Percentiles rank a stretch among this genome's conserved stretches.
These are phyloP conservation scores for Xestoiulus laeticollis DNA, from an alignment of 2,888 invertebrate species.

Conservation along the genomic window DNA sequence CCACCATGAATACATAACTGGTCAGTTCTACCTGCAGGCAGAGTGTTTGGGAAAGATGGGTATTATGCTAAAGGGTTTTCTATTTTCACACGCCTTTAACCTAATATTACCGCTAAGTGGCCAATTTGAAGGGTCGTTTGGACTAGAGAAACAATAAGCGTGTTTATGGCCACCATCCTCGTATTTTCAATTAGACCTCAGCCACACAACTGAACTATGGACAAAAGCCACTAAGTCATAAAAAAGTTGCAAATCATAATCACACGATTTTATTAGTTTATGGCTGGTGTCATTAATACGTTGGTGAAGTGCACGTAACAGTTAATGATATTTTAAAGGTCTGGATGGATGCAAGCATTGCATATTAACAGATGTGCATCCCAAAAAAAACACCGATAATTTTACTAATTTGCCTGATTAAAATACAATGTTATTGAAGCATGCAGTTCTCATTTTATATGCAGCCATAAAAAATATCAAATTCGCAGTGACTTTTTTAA, in stretches of 20 bases:
- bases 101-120: background rate
- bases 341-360: background rate
- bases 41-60: background rate
- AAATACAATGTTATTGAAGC: background rate
- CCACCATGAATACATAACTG: background rate
- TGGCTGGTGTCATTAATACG: constrained; percentile 4
- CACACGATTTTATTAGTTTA: constrained; percentile 18
- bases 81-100: background rate
- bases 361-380: background rate
- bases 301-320: background rate
- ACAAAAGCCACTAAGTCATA: background rate
- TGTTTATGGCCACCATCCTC: constrained; percentile 4
- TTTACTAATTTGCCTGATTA: background rate
- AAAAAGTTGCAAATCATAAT: constrained; percentile 29
- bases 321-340: background rate
- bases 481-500: background rate
- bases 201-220: background rate
- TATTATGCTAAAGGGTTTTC: background rate
- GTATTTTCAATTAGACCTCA: constrained; percentile 20
- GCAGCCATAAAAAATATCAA: background rate
- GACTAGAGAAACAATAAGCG: background rate
- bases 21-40: background rate
- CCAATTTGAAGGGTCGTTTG: background rate
- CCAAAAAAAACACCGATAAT: background rate
- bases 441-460: background rate